Evolutionary conservation across 2,113 vertebrate species (phyloP).

Genomic region (Charadrius vociferus): DNA sequence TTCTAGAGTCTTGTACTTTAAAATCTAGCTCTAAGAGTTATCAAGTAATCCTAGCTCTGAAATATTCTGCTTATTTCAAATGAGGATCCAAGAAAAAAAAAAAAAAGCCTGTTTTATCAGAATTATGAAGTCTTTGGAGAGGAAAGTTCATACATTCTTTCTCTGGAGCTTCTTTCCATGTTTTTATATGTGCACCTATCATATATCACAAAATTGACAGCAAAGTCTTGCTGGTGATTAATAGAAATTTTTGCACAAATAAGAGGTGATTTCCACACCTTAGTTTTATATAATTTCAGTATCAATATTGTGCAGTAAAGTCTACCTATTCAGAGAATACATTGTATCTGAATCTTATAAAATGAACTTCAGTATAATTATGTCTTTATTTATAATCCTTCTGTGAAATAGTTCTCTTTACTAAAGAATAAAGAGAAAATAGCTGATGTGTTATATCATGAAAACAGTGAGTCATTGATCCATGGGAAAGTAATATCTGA

Average conservation of each 20-base stretch:
- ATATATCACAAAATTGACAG: not conserved
- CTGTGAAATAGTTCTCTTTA: not conserved
- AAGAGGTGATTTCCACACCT: not conserved
- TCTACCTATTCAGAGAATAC: not conserved
- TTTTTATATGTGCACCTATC: not conserved
- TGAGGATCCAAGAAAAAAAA: not conserved
- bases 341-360: not conserved
- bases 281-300: not conserved
- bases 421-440: not conserved
- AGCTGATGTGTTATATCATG: not conserved
- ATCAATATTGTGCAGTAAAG: not conserved
- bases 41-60: not conserved
- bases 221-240: not conserved
- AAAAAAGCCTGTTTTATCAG: not conserved
- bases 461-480: not conserved
- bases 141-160: not conserved
- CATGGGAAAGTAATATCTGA: not conserved
- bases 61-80: not conserved
- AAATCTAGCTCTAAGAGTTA: not conserved
- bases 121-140: not conserved
- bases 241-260: not conserved
- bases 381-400: not conserved
- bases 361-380: not conserved
- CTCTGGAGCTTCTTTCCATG: not conserved
- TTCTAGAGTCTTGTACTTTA: not conserved